These are phyloP conservation scores for Latrodectus elegans DNA, from an alignment of 2,888 invertebrate species.

Conservation along the genomic window DNA sequence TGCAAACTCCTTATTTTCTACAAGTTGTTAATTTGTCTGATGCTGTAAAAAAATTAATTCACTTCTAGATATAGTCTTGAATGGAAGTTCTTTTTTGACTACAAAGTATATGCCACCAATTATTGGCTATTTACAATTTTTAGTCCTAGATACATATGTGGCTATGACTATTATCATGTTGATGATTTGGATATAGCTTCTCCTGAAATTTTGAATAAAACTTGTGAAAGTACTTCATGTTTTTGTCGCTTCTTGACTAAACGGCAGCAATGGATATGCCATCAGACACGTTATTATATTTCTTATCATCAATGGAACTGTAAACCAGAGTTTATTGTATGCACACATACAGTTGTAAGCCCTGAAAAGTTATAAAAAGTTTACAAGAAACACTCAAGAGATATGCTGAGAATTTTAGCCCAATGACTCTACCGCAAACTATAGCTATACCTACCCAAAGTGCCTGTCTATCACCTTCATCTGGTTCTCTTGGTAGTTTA, in stretches of 20 bases:
- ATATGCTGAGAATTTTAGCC: conserved; percentile 10
- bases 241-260: conserved; percentile 95
- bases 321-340: conserved; percentile 96
- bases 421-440: neutral
- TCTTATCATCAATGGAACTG: conserved; percentile 97
- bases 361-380: conserved; percentile 54
- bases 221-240: conserved; percentile 93
- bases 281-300: conserved; percentile 92
- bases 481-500: conserved; percentile 61
- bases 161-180: no score
- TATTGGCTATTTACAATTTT: conserved; percentile 94
- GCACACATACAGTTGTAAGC: conserved; percentile 92
- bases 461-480: no score
- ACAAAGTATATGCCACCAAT: no score
- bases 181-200: conserved; percentile 92
- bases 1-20: conserved; percentile 87
- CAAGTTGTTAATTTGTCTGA: conserved; percentile 89
- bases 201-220: conserved; percentile 92
- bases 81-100: conserved; percentile 89
- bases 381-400: no score
- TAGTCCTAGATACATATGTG: conserved; percentile 94
- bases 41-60: conserved; percentile 85
- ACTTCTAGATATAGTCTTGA: conserved; percentile 94
- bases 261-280: conserved; percentile 98
- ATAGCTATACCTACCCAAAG: conserved; percentile 57